A percentile compares a stretch with the other conserved stretches of the same genome.
phyloP scores from a whole-genome alignment of 2,113 vertebrate species.

The Indicator maculatus region DNA sequence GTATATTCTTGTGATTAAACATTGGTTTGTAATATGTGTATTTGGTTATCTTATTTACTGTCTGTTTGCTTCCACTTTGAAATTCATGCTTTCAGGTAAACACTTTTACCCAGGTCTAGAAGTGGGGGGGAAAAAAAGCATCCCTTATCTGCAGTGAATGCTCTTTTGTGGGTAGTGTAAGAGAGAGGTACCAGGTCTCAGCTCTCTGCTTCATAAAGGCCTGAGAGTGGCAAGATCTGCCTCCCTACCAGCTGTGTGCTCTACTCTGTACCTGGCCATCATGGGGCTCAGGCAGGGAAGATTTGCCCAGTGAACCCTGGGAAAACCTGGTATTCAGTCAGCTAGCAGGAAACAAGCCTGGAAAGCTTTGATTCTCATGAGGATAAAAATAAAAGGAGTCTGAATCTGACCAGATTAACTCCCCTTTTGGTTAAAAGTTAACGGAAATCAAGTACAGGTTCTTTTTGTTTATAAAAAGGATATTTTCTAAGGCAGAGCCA shows the following conservation, averaged over 20 bases:
- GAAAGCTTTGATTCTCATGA: background rate
- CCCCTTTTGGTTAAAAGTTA: background rate
- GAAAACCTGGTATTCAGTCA: background rate
- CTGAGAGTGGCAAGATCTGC: fast-evolving
- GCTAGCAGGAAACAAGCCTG: background rate
- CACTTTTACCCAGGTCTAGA: background rate
- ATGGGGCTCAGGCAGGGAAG: background rate
- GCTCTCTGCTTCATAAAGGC: background rate
- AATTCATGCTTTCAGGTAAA: background rate
- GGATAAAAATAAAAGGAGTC: background rate
- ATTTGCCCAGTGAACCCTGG: background rate
- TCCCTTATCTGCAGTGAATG: background rate
- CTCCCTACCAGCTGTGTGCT: fast-evolving
- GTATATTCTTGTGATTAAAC: background rate
- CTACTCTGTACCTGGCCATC: background rate
- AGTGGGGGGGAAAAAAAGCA: background rate
- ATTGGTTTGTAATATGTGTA: background rate
- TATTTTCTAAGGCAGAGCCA: background rate
- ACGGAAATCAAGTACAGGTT: background rate
- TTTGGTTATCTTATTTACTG: background rate
- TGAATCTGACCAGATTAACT: background rate
- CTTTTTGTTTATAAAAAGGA: background rate
- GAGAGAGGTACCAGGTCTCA: background rate
- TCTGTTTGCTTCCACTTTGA: background rate
- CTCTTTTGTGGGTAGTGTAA: fast-evolving